These are phyloP conservation scores for Euwallacea similis DNA, from an alignment of 1,140 invertebrate genomes.

Conservation along the genomic window DNA sequence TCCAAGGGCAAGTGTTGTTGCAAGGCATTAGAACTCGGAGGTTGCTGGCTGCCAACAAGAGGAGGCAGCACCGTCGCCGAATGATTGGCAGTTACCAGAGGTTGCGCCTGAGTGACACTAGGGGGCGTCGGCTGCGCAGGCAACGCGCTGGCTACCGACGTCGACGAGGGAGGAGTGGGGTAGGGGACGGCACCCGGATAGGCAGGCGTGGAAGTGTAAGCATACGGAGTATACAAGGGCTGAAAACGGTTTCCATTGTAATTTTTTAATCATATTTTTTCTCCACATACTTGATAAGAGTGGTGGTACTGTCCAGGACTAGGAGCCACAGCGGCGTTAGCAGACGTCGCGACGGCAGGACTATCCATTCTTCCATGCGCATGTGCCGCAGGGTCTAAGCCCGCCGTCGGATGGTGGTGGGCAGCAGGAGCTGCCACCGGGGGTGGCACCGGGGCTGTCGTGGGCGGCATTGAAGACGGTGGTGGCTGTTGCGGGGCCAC, in stretches of 20 bases:
- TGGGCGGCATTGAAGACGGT: conserved; percentile 40
- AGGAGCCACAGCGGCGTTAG: conserved; percentile 54
- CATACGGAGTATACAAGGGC: conserved; percentile 45
- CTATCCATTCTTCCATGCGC: conserved; percentile 51
- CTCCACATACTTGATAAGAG: conserved; percentile 56
- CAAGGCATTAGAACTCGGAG: not conserved
- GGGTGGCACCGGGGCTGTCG: conserved; percentile 47
- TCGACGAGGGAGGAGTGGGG: conserved; percentile 37
- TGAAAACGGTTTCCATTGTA: conserved; percentile 7
- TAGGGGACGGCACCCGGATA: conserved; percentile 43
- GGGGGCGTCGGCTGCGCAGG: conserved; percentile 62
- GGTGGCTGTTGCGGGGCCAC: conserved; percentile 37
- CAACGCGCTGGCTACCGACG: conserved; percentile 57
- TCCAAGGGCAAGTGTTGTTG: not conserved
- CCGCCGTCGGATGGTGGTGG: conserved; percentile 46
- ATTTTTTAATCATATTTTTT: not conserved
- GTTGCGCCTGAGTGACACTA: conserved; percentile 13
- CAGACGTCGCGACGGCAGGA: conserved; percentile 55
- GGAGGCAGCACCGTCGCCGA: not conserved
- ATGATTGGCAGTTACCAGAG: not conserved
- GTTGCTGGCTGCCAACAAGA: not conserved
- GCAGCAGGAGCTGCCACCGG: conserved; percentile 50
- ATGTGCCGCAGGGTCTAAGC: conserved; percentile 44
- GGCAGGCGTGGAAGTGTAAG: conserved; percentile 46
- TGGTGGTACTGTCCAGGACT: conserved; percentile 56